Conservation (phyloP, 2,888 invertebrate genomes). For the Osedax fenrisi region DNA sequence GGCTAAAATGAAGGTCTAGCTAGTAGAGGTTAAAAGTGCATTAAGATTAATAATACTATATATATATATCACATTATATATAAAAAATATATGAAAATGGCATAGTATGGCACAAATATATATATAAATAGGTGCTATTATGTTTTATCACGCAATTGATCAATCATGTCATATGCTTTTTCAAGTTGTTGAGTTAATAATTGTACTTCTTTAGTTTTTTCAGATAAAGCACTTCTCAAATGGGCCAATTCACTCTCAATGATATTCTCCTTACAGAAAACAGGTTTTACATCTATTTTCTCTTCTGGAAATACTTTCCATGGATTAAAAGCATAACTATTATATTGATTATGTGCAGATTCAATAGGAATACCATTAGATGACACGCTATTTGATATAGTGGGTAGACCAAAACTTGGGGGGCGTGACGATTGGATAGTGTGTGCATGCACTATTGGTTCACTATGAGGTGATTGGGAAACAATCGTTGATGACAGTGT, state of each 20-base stretch:
- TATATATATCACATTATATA: too few relatives aligned
- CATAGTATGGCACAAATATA: too few relatives aligned
- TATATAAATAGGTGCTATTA: too few relatives aligned
- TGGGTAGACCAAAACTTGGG: constrained; percentile 4
- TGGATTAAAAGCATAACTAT: constrained; percentile 35
- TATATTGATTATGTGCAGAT: constrained; percentile 34
- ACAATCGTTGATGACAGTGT: background rate
- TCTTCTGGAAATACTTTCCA: constrained; percentile 28
- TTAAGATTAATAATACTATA: too few relatives aligned
- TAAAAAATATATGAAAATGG: too few relatives aligned
- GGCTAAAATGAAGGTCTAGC: too few relatives aligned
- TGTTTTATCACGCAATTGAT: constrained; percentile 28
- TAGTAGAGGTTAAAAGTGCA: too few relatives aligned
- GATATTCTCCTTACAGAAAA: constrained; percentile 28
- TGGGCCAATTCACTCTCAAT: constrained; percentile 36
- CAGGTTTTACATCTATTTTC: background rate
- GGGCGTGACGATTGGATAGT: constrained; percentile 11
- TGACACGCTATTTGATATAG: background rate
- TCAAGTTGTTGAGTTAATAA: constrained; percentile 34
- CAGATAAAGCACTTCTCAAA: constrained; percentile 35
- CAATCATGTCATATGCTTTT: constrained; percentile 36
- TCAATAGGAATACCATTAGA: constrained; percentile 20
- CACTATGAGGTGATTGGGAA: background rate
- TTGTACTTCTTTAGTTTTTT: constrained; percentile 37
- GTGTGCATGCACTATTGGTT: background rate